Evolutionary conservation across 2,888 invertebrate genomes (phyloP).

Genomic region (Incurvaria masculella): DNA sequence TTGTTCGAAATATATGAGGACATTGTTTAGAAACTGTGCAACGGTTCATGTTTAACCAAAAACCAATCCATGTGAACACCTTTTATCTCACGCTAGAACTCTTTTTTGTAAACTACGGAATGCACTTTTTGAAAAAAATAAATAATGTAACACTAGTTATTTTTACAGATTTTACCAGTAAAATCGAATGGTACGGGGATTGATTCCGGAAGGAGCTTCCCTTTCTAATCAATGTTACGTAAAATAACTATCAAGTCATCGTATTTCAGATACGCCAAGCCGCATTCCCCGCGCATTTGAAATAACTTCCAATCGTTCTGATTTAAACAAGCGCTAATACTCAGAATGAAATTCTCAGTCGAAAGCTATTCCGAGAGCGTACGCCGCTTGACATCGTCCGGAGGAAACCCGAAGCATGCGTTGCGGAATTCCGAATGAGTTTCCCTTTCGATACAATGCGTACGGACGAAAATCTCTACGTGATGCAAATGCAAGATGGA

Average conservation of each 20-base stretch:
- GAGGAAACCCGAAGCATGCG: background rate
- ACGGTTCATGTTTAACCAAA: too few relatives aligned
- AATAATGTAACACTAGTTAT: too few relatives aligned
- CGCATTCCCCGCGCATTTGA: background rate
- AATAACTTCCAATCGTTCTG: background rate
- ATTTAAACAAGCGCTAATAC: background rate
- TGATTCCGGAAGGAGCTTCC: too few relatives aligned
- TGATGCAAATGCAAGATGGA: background rate
- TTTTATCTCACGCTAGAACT: too few relatives aligned
- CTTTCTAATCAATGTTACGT: too few relatives aligned
- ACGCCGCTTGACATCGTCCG: background rate
- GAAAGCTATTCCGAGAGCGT: background rate
- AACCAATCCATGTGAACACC: too few relatives aligned
- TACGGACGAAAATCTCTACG: background rate
- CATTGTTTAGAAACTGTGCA: background rate
- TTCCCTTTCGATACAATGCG: background rate
- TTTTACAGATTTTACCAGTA: too few relatives aligned
- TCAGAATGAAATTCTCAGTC: background rate
- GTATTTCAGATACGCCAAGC: too few relatives aligned
- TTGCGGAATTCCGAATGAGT: background rate
- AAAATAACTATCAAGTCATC: too few relatives aligned
- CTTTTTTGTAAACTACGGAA: too few relatives aligned
- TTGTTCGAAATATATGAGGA: background rate
- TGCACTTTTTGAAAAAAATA: too few relatives aligned
- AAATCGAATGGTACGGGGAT: too few relatives aligned